Evolutionary conservation across 2,797 vertebrate species (phyloP), one percentile per base, ranked within the genome.

Genomic region (Tachyglossus aculeatus): DNA sequence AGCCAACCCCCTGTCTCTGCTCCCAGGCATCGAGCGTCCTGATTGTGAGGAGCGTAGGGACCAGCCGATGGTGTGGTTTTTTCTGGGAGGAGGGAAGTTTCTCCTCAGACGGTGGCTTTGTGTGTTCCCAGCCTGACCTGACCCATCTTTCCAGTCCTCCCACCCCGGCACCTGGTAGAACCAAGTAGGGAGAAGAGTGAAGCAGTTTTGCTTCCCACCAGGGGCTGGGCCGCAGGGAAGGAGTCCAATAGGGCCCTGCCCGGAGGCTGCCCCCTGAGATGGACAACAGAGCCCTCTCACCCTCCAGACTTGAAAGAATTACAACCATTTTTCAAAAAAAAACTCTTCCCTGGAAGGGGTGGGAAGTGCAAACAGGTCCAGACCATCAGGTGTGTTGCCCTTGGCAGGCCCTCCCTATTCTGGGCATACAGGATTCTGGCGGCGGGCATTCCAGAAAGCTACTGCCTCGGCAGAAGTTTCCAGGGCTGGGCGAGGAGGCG

Each of bases 401-500:
- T 57, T 66, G 81, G 84, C 32, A 14, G n/a, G 31, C 34, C 1
- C n/a, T n/a, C n/a, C n/a, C n/a, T n/a, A 32, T 55, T 39, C 39
- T 8, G 52, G 54, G 36, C 59, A 45, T n/a, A n/a, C 2, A 1
- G 53, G 63, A 5, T 56, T 64, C 64, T 69, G 22, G 59, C 40
- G 55, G 33, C 5, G 9, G 29, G 48, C 36, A 12, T 34, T 71
- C 77, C 57, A 4, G 0, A 66, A 83, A 82, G 54, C n/a, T 61
- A 45, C 39, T 37, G 70, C 51, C 67, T 71, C 67, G 36, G 60
- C 67, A 80, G 56, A 24, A 62, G 55, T 67, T 84, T 78, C 52
- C 64, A 78, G 69, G 86, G 54, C 54, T 52, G 81, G 71, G 44
- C n/a, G n/a, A n/a, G 39, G 36, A n/a, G 44, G 60, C 52, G 62